A percentile compares a stretch with the other conserved stretches of the same genome.
Conservation (phyloP, 2,888 invertebrate species). For the Yponomeuta evonymella region DNA sequence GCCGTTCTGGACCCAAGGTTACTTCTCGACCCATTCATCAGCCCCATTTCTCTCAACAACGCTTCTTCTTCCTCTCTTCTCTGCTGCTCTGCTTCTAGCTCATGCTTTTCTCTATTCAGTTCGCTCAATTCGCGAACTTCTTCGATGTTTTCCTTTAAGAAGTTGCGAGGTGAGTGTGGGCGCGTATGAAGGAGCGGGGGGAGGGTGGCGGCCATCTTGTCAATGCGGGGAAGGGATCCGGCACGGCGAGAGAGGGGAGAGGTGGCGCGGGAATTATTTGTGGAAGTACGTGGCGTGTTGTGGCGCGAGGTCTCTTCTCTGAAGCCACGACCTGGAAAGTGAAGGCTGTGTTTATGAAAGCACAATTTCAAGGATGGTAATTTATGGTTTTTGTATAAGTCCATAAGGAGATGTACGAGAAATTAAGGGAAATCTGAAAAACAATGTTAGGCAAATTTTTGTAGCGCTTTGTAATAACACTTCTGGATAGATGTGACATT, state of each 20-base stretch:
- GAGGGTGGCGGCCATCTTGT: slow-evolving; percentile 61
- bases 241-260: slow-evolving; percentile 62
- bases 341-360: background rate
- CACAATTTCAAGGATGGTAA: background rate
- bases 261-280: slow-evolving; percentile 57
- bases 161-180: slow-evolving; percentile 63
- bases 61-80: slow-evolving; percentile 66
- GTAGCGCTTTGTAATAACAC: too few relatives aligned
- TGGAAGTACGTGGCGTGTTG: slow-evolving; percentile 68
- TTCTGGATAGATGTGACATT: too few relatives aligned
- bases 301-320: slow-evolving; percentile 73
- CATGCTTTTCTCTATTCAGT: slow-evolving; percentile 66
- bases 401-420: too few relatives aligned
- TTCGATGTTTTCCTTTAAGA: slow-evolving; percentile 67
- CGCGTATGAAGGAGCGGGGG: slow-evolving; percentile 29
- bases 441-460: too few relatives aligned
- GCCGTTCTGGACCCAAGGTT: slow-evolving; percentile 40
- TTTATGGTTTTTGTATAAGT: background rate
- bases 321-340: slow-evolving; percentile 65
- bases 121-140: slow-evolving; percentile 67
- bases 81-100: slow-evolving; percentile 60
- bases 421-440: too few relatives aligned
- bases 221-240: slow-evolving; percentile 56
- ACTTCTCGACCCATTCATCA: slow-evolving; percentile 28
- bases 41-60: slow-evolving; percentile 64